Base-by-base conservation (phyloP, 2,113 vertebrate genomes). In the Bufo bufo region DNA sequence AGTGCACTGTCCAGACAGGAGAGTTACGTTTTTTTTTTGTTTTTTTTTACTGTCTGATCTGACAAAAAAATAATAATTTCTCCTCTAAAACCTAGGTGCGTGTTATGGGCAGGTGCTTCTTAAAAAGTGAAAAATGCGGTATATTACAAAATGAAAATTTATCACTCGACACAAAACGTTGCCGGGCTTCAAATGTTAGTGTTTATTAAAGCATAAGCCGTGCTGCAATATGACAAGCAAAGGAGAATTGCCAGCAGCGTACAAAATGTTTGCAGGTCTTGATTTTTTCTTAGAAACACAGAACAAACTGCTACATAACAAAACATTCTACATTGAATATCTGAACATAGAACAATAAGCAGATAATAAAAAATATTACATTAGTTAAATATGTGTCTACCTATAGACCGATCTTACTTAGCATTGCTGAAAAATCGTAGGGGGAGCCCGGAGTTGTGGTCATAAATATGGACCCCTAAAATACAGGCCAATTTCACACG, bases 171-270 rank as follows among this genome's bases (percentile, higher is more conserved):
- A 50, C 43, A 47, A 33, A 47, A 43, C 13, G 11, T 47, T 19
- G 8, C 74, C 45, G 43, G 20, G 14, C 63, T 52, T 87, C 80
- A 79, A 86, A 81, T 65, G 43, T 87, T 82, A 87, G 66, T 75
- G 59, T 87, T 87, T 87, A 87, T 87, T 87, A 87, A 88, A 88
- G 87, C 87, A 54, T 63, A 61, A 65, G 87, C 80, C 79, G 81
- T 87, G 77, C 85, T 65, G 52, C 66, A 88, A 87, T 77, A 83
- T 56, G 83, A 79, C 49, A 86, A 80, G 71, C 61, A 69, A 77
- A 59, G 19, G 49, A 58, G 16, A 74, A 54, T 75, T 65, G 65
- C 72, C 12, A 82, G n/a, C 52, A 43, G 82, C 58, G 49, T 83
- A 74, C 56, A 87, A 87, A 87, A 83, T 77, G 6, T 20, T 77